phyloP scores from a whole-genome alignment of 1,140 invertebrate species.

The Copidosoma floridanum region DNA sequence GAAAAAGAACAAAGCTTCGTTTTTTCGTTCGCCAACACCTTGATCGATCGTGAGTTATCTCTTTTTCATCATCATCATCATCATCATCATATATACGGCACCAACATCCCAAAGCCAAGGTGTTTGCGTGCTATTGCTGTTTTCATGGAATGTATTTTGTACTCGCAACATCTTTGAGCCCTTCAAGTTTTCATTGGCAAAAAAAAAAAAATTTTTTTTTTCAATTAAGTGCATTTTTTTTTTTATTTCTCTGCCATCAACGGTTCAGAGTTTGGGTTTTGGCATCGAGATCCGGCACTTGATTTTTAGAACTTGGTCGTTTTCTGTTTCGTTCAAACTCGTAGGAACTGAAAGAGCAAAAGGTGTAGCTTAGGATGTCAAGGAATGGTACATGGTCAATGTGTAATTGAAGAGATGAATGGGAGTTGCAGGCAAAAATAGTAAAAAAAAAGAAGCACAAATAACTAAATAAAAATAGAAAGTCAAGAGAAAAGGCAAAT shows the following conservation, averaged over 20 bases:
- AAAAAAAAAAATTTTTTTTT: background rate
- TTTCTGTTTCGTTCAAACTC: background rate
- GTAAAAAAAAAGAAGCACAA: background rate
- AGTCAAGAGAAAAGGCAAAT: slow-evolving; percentile 37
- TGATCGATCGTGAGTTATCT: no score
- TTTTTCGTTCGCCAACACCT: background rate
- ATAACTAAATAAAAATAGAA: slow-evolving; percentile 16
- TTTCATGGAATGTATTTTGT: slow-evolving; percentile 2
- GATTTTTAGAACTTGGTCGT: background rate
- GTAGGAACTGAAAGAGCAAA: slow-evolving; percentile 1
- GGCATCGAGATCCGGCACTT: slow-evolving; percentile 13
- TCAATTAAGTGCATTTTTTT: background rate
- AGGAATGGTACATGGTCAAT: no score
- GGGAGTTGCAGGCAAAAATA: background rate
- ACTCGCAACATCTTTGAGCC: no score
- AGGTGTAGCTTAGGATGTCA: background rate
- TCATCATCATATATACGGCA: background rate
- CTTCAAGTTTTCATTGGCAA: background rate
- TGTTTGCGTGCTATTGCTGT: background rate
- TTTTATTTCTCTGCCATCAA: background rate
- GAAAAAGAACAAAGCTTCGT: no score
- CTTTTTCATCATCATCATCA: background rate
- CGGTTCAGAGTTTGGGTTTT: background rate
- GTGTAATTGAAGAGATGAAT: no score
- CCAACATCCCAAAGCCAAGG: slow-evolving; percentile 11